Base-by-base conservation (phyloP, 2,888 invertebrate genomes). In the Notocelia uddmanniana region DNA sequence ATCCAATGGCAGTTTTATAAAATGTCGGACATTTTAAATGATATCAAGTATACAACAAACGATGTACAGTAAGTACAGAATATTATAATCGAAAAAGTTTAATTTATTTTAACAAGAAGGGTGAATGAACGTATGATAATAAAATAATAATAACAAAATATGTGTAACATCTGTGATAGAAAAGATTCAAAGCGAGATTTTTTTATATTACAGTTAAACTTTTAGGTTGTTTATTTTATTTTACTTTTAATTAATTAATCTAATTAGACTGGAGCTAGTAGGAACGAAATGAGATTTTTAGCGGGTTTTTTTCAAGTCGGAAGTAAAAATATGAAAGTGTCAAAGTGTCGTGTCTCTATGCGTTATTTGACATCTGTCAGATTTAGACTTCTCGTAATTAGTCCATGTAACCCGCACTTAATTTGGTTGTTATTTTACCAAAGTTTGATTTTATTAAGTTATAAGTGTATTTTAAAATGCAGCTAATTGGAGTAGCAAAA, bases 151-250 rank as follows among this genome's bases (percentile, higher is more conserved):
- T 57, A 72, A 59, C 55, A 62, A 67, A 45, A 60, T 55, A 64
- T 57, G 68, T 73, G 45, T 64, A 73, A 74, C 66, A 69, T 62
- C 72, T 74, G 72, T 73, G 74, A 74, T 71, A 74, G 71, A 67
- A 48, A 68, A 10, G 48, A 67, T 62, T 45, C 67, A 62, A 68
- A 34, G 52, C 67, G 69, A 69, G 64, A 62, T 48, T 64, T 55
- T 67, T 34, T 64, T 52, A 57, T 63, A 31, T 26, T 68, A 64
- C 48, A 55, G 57, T 72, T 37, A 13, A 18, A 50, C 57, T 57
- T 62, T 68, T 23, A 21, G 37, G 54, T 71, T 67, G 54, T 66
- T 71, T 41, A 58, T 41, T 58, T 59, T 64, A 21, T 55, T 19
- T 34, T 69, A 55, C 41, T 2, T 60, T 66, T n/a, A n/a, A n/a